Evolutionary conservation across 1,140 invertebrate genomes (phyloP).

Genomic region (Anoplophora glabripennis): DNA sequence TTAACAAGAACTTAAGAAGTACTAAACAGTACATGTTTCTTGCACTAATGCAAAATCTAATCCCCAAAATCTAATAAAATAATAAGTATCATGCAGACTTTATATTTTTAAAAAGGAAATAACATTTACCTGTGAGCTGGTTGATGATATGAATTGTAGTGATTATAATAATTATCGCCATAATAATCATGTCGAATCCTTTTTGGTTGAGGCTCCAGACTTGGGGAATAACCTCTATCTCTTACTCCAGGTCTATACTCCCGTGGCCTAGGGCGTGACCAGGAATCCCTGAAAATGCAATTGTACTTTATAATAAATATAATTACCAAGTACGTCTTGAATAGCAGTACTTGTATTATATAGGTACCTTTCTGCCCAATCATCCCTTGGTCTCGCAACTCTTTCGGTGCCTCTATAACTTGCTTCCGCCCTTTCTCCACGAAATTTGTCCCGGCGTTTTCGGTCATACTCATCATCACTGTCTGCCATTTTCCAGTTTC

Average conservation of each 20-base stretch:
- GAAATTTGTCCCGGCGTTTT: constrained; percentile 83
- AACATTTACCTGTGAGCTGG: constrained; percentile 42
- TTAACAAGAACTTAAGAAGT: constrained; percentile 2
- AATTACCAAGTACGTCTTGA: background rate
- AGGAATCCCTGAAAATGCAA: constrained; percentile 55
- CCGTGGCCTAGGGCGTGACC: constrained; percentile 56
- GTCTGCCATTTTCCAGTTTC: constrained; percentile 68
- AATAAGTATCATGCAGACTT: background rate
- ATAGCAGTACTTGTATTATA: background rate
- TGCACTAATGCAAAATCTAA: constrained; percentile 4
- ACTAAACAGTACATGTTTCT: constrained; percentile 12
- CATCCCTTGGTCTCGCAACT: constrained; percentile 68
- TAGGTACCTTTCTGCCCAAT: constrained; percentile 69
- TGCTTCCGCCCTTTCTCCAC: constrained; percentile 79
- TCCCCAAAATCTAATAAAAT: background rate
- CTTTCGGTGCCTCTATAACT: constrained; percentile 72
- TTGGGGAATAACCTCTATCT: constrained; percentile 69
- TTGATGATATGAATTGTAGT: constrained; percentile 53
- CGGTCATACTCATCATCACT: constrained; percentile 90
- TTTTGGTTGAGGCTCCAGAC: constrained; percentile 79
- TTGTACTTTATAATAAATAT: background rate
- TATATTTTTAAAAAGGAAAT: constrained; percentile 10
- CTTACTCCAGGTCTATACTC: constrained; percentile 62
- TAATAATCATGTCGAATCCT: constrained; percentile 70
- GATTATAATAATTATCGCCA: constrained; percentile 56